A percentile compares a stretch with the other conserved stretches of the same genome.
These are phyloP conservation scores for Drosophila mojavensis DNA, from an alignment of 1,140 invertebrate genomes.

Conservation along the genomic window DNA sequence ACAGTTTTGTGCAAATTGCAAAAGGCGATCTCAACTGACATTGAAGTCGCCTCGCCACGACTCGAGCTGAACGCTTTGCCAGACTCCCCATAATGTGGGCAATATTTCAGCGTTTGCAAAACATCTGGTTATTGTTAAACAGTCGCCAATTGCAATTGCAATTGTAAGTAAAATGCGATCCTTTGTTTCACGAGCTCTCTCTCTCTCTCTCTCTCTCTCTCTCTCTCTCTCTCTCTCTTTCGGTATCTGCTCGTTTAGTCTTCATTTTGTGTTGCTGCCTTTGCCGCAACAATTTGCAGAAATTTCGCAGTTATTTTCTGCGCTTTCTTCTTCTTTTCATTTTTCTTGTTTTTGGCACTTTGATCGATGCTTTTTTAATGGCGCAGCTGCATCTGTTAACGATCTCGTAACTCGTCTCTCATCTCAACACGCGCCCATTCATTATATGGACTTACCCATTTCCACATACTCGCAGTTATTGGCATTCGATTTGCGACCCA, in stretches of 20 bases:
- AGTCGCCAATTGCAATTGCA: slow-evolving; percentile 42
- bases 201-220: no score
- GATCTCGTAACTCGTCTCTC: slow-evolving; percentile 11
- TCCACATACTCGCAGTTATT: slow-evolving; percentile 60
- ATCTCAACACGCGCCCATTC: slow-evolving; percentile 2
- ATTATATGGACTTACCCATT: slow-evolving; percentile 65
- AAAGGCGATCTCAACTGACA: slow-evolving; percentile 38
- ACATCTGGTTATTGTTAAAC: slow-evolving; percentile 81
- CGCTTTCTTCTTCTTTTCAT: not conserved
- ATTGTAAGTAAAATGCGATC: slow-evolving; percentile 68
- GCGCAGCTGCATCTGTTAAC: slow-evolving; percentile 50
- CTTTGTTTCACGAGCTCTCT: slow-evolving; percentile 59
- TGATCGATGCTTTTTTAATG: slow-evolving; percentile 80
- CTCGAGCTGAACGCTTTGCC: slow-evolving; percentile 16
- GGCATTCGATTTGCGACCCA: slow-evolving; percentile 18
- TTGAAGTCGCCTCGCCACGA: slow-evolving; percentile 26
- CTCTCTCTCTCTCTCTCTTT: no score
- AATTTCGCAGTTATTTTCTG: slow-evolving; percentile 23
- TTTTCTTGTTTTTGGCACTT: slow-evolving; percentile 30
- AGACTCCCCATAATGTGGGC: slow-evolving; percentile 37
- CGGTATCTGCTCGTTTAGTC: slow-evolving; percentile 36
- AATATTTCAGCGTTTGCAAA: slow-evolving; percentile 51
- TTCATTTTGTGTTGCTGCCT: slow-evolving; percentile 17
- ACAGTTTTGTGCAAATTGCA: slow-evolving; percentile 43
- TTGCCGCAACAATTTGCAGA: slow-evolving; percentile 53